Conservation (phyloP, 2,113 vertebrate species). For the Dipodomys merriami region DNA sequence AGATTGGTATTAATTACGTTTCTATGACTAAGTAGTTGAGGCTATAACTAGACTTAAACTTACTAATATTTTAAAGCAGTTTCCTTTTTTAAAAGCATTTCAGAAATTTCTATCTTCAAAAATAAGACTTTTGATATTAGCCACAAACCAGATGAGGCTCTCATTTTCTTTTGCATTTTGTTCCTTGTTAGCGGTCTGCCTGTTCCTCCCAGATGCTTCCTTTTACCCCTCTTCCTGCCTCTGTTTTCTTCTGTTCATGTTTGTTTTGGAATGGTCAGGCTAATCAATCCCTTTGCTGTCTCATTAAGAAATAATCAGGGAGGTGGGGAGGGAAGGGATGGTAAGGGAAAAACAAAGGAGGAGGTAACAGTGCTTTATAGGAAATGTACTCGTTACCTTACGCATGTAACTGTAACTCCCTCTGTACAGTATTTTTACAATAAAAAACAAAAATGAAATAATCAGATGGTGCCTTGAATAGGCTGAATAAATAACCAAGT, state of each 20-base stretch:
- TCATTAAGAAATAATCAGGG: slow-evolving; percentile 70
- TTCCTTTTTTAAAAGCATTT: slow-evolving; percentile 57
- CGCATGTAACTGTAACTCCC: too few species aligned
- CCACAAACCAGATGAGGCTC: slow-evolving; percentile 63
- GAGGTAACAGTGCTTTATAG: too few species aligned
- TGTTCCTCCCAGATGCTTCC: slow-evolving; percentile 80
- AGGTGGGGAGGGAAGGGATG: too few species aligned
- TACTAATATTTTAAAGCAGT: slow-evolving; percentile 46
- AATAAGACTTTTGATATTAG: slow-evolving; percentile 52
- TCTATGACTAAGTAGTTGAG: slow-evolving; percentile 53
- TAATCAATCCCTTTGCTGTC: slow-evolving; percentile 60
- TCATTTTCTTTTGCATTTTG: slow-evolving; percentile 71
- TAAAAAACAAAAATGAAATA: slow-evolving; percentile 49
- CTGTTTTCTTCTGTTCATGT: slow-evolving; percentile 70
- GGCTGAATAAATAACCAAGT: slow-evolving; percentile 62
- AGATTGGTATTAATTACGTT: slow-evolving; percentile 34
- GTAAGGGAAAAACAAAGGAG: too few species aligned
- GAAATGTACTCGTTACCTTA: too few species aligned
- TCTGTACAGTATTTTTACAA: too few species aligned
- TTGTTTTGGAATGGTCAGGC: slow-evolving; percentile 76
- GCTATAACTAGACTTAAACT: slow-evolving; percentile 52
- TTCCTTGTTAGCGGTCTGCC: slow-evolving; percentile 76
- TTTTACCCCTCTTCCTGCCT: slow-evolving; percentile 70
- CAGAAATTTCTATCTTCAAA: slow-evolving; percentile 58
- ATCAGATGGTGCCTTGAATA: slow-evolving; percentile 67